Conservation (phyloP, 2,888 invertebrate genomes). For the Reticulitermes lucifugus region DNA sequence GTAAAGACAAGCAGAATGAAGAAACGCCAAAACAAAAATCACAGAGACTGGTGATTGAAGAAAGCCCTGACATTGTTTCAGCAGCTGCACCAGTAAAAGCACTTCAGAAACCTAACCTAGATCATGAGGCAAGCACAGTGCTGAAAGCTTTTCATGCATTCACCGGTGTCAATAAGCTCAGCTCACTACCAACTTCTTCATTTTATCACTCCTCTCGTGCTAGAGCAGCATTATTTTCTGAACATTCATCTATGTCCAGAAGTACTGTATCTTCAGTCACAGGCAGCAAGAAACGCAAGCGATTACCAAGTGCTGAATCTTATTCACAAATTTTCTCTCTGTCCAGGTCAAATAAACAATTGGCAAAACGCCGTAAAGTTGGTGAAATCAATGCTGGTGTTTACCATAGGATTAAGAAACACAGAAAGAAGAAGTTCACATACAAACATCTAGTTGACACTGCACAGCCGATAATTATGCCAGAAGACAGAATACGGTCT, state of each 20-base stretch:
- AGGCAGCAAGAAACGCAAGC: constrained; percentile 47
- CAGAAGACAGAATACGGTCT: constrained; percentile 42
- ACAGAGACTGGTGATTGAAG: neutral
- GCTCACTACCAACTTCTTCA: neutral
- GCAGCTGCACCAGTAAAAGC: constrained; percentile 14
- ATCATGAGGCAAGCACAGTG: neutral
- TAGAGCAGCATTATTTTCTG: constrained; percentile 26
- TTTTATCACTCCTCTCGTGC: constrained; percentile 28
- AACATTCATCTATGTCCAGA: neutral
- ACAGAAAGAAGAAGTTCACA: constrained; percentile 64
- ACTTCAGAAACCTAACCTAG: neutral
- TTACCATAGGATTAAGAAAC: constrained; percentile 72
- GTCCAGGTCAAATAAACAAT: constrained; percentile 59
- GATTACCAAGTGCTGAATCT: constrained; percentile 56
- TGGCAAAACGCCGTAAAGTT: constrained; percentile 61
- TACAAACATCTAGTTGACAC: constrained; percentile 54
- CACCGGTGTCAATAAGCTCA: neutral
- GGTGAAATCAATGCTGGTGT: constrained; percentile 78
- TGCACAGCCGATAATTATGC: constrained; percentile 59
- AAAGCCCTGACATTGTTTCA: constrained; percentile 13
- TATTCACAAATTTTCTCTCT: neutral
- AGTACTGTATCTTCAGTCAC: neutral
- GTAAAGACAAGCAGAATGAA: constrained; percentile 46
- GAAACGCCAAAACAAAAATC: constrained; percentile 27
- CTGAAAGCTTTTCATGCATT: neutral